Evolutionary conservation across 2,888 invertebrate genomes (phyloP), one percentile per base, ranked within the genome.

Genomic region (Calephelis perditalis): DNA sequence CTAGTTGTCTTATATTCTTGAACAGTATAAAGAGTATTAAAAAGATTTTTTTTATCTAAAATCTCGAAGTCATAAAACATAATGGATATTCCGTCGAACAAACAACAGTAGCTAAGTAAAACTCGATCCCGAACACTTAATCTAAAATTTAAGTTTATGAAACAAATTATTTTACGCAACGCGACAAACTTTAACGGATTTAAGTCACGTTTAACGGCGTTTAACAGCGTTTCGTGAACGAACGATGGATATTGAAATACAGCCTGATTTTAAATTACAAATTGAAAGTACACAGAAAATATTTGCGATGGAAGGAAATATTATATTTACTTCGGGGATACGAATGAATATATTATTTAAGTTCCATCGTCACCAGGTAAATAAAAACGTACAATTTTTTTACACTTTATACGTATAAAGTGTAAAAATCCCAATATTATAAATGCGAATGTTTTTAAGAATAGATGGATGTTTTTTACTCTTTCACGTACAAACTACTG

Each of bases 161-260:
- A 54, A 54, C 52, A 35, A 36, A 36, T 54, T 11, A 54, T 36
- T 54, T 36, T 5, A 54, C 52, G 52, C 11, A 54, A 54, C 52
- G 35, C 36, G 52, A n/a, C 52, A 11, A 54, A 54, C 11, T 54
- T 54, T 54, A 54, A 54, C 52, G 36, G 52, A 36, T 35, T 54
- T 36, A 54, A 54, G 52, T 54, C 52, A 54, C 52, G 52, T 54
- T 54, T 54, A 35, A 54, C 52, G 52, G 36, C 10, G 52, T 54
- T 54, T 54, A 35, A 54, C 52, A 35, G 36, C 10, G 52, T 54
- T 54, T n/a, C 52, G 52, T 54, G 35, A 52, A 10, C 52, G n/a
- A 36, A 54, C 36, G 36, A 54, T 35, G 11, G 36, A 54, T 54
- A 54, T 54, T 54, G 52, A 54, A 54, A 54, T 54, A 54, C 52